These are phyloP conservation scores for Teleiodes luculella DNA, from an alignment of 2,888 invertebrate genomes.

Conservation along the genomic window DNA sequence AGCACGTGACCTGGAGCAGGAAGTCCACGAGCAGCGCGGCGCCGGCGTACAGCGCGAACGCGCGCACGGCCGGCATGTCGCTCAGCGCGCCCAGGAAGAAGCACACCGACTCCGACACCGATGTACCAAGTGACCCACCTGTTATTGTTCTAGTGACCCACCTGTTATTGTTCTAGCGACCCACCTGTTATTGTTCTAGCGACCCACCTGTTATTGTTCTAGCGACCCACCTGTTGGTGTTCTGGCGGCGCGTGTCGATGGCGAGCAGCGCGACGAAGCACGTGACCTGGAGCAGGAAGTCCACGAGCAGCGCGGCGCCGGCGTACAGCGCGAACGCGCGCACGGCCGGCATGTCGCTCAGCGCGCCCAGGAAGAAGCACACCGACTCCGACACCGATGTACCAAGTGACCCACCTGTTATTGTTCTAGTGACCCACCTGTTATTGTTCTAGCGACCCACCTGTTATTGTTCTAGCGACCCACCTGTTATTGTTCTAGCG, in stretches of 20 bases:
- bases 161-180: too few relatives aligned
- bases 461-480: too few relatives aligned
- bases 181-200: too few relatives aligned
- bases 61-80: constrained; percentile 98
- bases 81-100: constrained; percentile 97
- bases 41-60: constrained; percentile 98
- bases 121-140: too few relatives aligned
- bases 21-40: constrained; percentile 98
- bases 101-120: constrained; percentile 87
- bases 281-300: constrained; percentile 97
- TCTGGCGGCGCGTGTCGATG: constrained; percentile 88
- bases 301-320: constrained; percentile 95
- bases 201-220: too few relatives aligned
- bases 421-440: too few relatives aligned
- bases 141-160: too few relatives aligned
- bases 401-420: constrained; percentile 98
- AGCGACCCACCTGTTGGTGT: constrained; percentile 75
- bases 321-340: constrained; percentile 98
- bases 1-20: constrained; percentile 96
- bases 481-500: too few relatives aligned
- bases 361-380: constrained; percentile 96
- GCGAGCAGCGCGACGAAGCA: constrained; percentile 95
- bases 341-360: constrained; percentile 99
- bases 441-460: too few relatives aligned
- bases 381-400: constrained; percentile 96